These are phyloP conservation scores for Pardosa pseudoannulata DNA, from an alignment of 2,888 invertebrate genomes.

Conservation along the genomic window DNA sequence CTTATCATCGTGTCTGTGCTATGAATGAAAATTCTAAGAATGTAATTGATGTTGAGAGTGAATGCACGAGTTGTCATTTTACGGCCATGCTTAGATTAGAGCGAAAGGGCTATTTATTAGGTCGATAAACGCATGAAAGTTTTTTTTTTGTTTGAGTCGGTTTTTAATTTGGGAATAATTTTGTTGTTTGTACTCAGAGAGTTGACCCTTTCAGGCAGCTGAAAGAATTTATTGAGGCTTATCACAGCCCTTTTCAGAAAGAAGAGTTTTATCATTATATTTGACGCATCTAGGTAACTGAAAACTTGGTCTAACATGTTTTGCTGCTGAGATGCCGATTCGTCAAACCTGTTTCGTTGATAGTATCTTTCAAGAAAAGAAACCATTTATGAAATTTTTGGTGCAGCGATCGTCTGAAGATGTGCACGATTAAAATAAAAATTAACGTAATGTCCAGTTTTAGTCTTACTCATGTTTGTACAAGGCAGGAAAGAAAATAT, in stretches of 20 bases:
- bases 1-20: constrained; percentile 12
- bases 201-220: not conserved
- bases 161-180: no score
- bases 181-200: not conserved
- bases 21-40: constrained; percentile 5
- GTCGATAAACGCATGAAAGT: not conserved
- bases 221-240: not conserved
- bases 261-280: not conserved
- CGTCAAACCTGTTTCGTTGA: not conserved
- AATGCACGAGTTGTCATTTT: constrained; percentile 9
- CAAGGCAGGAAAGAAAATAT: no score
- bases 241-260: no score
- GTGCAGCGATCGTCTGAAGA: no score
- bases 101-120: not conserved
- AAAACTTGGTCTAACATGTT: not conserved
- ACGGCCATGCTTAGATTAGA: not conserved
- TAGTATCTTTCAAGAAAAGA: no score
- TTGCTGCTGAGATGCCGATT: not conserved
- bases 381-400: no score
- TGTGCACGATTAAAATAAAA: no score
- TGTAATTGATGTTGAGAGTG: not conserved
- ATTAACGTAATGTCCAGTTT: no score
- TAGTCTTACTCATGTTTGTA: no score
- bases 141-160: no score
- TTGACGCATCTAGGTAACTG: not conserved